Percentiles rank a stretch among this genome's conserved stretches.
These are phyloP conservation scores for Rhinichthys klamathensis DNA, from an alignment of 2,113 vertebrate genomes.

Conservation along the genomic window DNA sequence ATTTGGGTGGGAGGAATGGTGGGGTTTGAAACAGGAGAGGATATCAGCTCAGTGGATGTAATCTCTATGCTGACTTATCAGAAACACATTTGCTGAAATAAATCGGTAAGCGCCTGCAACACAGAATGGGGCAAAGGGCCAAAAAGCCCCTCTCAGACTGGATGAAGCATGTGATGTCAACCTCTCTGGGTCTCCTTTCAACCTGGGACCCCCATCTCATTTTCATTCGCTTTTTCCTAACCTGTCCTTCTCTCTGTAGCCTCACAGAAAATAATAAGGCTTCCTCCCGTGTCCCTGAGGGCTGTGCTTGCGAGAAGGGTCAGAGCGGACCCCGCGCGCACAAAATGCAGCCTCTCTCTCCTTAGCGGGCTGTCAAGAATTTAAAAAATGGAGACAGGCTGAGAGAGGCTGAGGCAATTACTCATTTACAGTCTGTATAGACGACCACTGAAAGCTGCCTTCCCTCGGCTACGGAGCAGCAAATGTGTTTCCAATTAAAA, in stretches of 20 bases:
- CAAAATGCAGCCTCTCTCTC: constrained; percentile 35
- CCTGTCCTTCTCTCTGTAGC: constrained; percentile 48
- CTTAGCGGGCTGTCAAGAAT: constrained; percentile 41
- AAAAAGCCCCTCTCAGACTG: constrained; percentile 4
- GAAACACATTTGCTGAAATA: constrained; percentile 43
- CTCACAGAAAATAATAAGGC: constrained; percentile 44
- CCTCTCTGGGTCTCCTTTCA: constrained; percentile 35
- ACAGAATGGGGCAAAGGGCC: constrained; percentile 7
- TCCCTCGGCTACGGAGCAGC: constrained; percentile 7
- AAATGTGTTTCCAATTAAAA: constrained; percentile 58
- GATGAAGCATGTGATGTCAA: constrained; percentile 8
- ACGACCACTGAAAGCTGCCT: not conserved
- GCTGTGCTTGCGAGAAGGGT: constrained; percentile 51
- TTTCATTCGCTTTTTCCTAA: constrained; percentile 18
- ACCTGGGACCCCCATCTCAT: constrained; percentile 37
- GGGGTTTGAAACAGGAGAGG: constrained; percentile 9
- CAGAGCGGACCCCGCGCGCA: constrained; percentile 40
- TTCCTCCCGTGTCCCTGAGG: constrained; percentile 30
- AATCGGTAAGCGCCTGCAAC: constrained; percentile 24
- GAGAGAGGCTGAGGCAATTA: constrained; percentile 49
- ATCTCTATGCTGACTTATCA: constrained; percentile 31
- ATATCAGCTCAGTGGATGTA: not conserved
- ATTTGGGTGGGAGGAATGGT: not conserved
- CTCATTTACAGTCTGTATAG: constrained; percentile 49
- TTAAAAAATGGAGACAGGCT: constrained; percentile 49